Conservation (phyloP, 2,113 vertebrate genomes). For the Cardinalis cardinalis region DNA sequence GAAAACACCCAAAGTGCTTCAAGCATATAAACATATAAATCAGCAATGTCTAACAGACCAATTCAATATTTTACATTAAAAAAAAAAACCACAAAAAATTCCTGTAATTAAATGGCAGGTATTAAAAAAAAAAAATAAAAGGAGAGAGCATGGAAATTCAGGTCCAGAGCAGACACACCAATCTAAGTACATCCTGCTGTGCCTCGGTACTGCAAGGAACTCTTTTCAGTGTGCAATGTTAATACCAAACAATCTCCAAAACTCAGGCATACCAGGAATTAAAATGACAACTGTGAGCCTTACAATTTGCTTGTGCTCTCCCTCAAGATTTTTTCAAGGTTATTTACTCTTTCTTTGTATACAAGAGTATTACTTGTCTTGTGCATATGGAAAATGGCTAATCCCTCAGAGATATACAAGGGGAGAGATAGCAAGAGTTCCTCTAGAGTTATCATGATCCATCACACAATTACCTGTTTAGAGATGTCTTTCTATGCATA, state of each 20-base stretch:
- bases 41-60: neutral
- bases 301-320: neutral
- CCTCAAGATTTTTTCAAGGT: conserved; percentile 14
- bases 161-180: neutral
- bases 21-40: neutral
- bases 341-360: neutral
- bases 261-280: neutral
- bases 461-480: conserved; percentile 36
- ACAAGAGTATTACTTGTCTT: neutral
- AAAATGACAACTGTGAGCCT: conserved; percentile 1
- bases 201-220: neutral
- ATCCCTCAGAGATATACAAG: neutral
- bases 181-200: neutral
- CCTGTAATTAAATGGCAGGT: neutral
- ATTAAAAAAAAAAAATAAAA: neutral
- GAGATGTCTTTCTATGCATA: neutral
- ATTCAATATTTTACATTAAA: neutral
- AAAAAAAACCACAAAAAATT: neutral
- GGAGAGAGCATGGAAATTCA: neutral
- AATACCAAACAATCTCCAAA: neutral
- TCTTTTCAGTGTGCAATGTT: neutral
- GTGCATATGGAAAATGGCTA: neutral
- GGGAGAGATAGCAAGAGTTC: neutral
- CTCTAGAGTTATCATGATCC: conserved; percentile 4
- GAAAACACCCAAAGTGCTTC: neutral